Evolutionary conservation across 2,888 invertebrate species (phyloP), one percentile per base, ranked within the genome.

Genomic region (Brachynemurus nebulosus): DNA sequence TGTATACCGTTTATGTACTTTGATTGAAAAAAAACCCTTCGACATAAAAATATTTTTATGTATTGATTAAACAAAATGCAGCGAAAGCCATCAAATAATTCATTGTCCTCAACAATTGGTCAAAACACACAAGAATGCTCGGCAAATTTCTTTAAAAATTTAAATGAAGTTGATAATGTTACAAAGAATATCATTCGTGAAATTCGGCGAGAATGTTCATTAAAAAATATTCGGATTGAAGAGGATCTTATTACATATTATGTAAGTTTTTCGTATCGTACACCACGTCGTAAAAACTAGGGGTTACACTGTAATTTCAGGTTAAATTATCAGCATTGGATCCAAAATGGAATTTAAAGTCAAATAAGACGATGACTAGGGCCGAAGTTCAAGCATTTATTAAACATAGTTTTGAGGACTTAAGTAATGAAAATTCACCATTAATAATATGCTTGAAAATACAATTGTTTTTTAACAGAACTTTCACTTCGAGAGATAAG

Each of bases 171-270:
- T 16, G 55, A 55, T 37, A 71, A 70, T 51, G 61, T 70, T 14
- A 62, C 70, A 9, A 71, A 72, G 52, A 75, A 72, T 53, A 71
- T 76, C 50, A 70, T 74, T 0, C 70, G 67, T 47, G 76, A 76
- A 61, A 66, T 76, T 38, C 61, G 70, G 0, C 59, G 74, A 44
- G 70, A 73, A 52, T 72, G 72, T 50, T 66, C 65, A 47, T 52
- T 61, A 0, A 60, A 61, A 8, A 62, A 62, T 33, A 59, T 70
- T 2, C 53, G 56, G 1, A 63, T 71, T 0, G 67, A 70, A 11
- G 60, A 67, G 0, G 68, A 71, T 9, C 72, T 75, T 44, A 67
- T 73, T 0, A 63, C 66, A 6, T 74, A 70, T 51, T 57, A 71
- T 30, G 30, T 30, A 30, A 30, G 30, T 30, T 4, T 30, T 12